Evolutionary conservation across 2,113 vertebrate species (phyloP).

Genomic region (Tetrao urogallus): DNA sequence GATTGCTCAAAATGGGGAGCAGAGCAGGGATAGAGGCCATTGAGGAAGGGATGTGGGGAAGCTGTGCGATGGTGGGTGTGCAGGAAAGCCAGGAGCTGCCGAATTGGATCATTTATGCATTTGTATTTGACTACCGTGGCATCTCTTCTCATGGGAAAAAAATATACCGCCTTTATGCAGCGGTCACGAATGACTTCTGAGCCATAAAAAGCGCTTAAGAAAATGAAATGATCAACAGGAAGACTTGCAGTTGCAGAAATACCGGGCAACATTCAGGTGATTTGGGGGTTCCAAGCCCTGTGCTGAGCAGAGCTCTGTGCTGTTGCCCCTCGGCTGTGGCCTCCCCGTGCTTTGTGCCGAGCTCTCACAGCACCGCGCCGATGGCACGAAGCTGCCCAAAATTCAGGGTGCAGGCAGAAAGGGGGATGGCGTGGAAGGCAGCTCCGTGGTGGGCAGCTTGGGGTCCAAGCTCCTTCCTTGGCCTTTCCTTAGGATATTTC

Average conservation of each 20-base stretch:
- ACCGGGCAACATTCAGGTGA: not conserved
- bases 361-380: not conserved
- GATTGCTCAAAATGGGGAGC: not conserved
- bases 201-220: not conserved
- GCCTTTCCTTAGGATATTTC: not conserved
- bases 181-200: not conserved
- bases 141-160: not conserved
- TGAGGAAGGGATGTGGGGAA: not conserved
- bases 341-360: not conserved
- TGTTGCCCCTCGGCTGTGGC: not conserved
- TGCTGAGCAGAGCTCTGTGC: accelerated
- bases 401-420: not conserved
- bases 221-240: not conserved
- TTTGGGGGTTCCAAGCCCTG: not conserved
- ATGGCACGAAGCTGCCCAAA: not conserved
- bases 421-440: not conserved
- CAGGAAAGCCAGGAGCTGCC: not conserved
- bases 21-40: not conserved
- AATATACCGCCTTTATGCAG: accelerated
- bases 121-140: accelerated
- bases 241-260: not conserved
- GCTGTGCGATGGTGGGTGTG: not conserved
- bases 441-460: accelerated
- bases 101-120: accelerated
- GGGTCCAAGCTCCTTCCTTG: not conserved